A percentile compares a stretch with the other conserved stretches of the same genome.
Evolutionary conservation across 2,888 invertebrate genomes (phyloP).

Genomic region (Mesochorus sp.): DNA sequence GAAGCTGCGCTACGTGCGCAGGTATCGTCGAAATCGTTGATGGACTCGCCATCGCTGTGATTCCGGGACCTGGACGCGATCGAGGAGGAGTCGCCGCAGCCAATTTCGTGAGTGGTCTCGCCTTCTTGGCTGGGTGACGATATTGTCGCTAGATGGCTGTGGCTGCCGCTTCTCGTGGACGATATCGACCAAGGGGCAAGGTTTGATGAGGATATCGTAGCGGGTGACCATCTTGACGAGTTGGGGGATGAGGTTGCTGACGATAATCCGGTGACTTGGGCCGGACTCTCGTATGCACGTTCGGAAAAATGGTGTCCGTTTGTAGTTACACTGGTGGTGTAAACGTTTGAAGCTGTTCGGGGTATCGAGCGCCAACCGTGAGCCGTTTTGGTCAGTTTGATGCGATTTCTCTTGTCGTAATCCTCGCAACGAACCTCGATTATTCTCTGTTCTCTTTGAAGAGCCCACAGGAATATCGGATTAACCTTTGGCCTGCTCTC

Average conservation of each 20-base stretch:
- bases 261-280: constrained; percentile 21
- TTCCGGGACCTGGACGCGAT: constrained; percentile 31
- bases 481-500: constrained; percentile 86
- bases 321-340: constrained; percentile 57
- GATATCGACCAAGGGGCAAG: constrained; percentile 59
- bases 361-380: constrained; percentile 93
- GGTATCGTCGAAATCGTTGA: constrained; percentile 34
- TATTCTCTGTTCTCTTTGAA: constrained; percentile 90
- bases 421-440: constrained; percentile 94
- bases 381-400: constrained; percentile 91
- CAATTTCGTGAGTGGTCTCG: constrained; percentile 13
- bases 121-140: constrained; percentile 47
- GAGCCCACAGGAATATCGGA: constrained; percentile 93
- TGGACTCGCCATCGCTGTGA: constrained; percentile 52
- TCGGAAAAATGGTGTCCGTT: constrained; percentile 62
- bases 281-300: constrained; percentile 52
- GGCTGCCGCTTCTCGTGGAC: constrained; percentile 32
- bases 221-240: constrained; percentile 58
- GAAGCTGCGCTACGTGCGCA: constrained; percentile 3
- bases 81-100: constrained; percentile 25
- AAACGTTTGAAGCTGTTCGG: constrained; percentile 85
- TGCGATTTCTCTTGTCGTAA: constrained; percentile 93
- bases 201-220: constrained; percentile 59
- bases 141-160: constrained; percentile 24
- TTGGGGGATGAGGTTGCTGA: constrained; percentile 51